Conservation (phyloP, 2,888 invertebrate genomes). For the Hydrotaea diabolus region DNA sequence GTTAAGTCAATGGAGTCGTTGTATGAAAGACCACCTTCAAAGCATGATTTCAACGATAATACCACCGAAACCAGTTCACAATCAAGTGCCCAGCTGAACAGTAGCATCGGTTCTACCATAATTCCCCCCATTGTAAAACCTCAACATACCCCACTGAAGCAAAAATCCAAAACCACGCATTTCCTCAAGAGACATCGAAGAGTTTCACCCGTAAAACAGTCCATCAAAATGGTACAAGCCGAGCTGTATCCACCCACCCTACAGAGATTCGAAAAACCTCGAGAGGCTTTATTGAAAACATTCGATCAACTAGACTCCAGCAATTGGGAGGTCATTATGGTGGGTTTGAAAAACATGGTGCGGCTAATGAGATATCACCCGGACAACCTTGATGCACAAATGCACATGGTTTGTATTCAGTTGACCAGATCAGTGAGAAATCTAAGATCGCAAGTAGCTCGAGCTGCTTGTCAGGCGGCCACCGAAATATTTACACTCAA, state of each 20-base stretch:
- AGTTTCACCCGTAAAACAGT: constrained; percentile 78
- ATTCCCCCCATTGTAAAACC: constrained; percentile 64
- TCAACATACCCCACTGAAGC: constrained; percentile 74
- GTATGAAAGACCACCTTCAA: constrained; percentile 72
- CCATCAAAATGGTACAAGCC: constrained; percentile 75
- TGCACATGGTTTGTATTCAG: constrained; percentile 87
- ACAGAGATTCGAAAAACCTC: constrained; percentile 84
- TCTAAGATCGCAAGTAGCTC: constrained; percentile 94
- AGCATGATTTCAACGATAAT: constrained; percentile 69
- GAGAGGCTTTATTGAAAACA: constrained; percentile 84
- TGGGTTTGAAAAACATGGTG: constrained; percentile 86
- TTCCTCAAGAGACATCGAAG: constrained; percentile 76
- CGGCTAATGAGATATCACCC: constrained; percentile 86
- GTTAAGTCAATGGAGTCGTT: constrained; percentile 76
- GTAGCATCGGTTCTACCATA: constrained; percentile 59
- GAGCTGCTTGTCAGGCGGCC: constrained; percentile 91
- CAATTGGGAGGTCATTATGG: constrained; percentile 91
- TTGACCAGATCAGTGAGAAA: constrained; percentile 91
- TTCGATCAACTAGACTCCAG: constrained; percentile 86
- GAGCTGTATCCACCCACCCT: constrained; percentile 78
- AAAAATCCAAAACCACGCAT: constrained; percentile 78
- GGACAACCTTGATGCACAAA: constrained; percentile 84
- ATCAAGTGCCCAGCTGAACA: constrained; percentile 71
- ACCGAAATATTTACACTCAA: constrained; percentile 89
- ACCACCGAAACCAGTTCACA: constrained; percentile 74